Conservation (phyloP, 2,888 invertebrate genomes). For the Ornithoptera priamus region DNA sequence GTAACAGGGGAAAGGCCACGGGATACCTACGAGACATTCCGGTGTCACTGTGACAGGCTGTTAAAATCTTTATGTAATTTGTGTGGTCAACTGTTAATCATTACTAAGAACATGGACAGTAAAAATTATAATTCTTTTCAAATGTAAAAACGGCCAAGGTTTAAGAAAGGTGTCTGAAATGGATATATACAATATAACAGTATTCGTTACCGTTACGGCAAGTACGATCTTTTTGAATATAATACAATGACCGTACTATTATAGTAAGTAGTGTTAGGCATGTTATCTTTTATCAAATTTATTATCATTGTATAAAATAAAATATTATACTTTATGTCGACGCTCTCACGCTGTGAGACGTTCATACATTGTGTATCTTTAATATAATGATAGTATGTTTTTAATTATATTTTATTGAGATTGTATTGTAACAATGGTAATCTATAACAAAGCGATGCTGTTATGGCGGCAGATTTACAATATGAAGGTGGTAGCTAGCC, state of each 20-base stretch:
- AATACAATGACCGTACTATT: not conserved
- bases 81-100: too few relatives aligned
- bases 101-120: not conserved
- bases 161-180: not conserved
- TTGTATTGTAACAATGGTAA: not conserved
- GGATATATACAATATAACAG: not conserved
- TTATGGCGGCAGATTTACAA: too few relatives aligned
- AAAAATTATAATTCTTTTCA: not conserved
- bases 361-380: not conserved
- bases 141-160: too few relatives aligned
- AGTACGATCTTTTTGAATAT: not conserved
- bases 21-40: too few relatives aligned
- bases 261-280: not conserved
- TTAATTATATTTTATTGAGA: conserved; percentile 6
- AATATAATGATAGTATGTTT: not conserved
- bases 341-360: not conserved
- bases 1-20: too few relatives aligned
- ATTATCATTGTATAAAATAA: not conserved
- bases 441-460: too few relatives aligned
- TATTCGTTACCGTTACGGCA: not conserved
- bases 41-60: too few relatives aligned
- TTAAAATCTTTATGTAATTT: too few relatives aligned
- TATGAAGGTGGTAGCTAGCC: too few relatives aligned
- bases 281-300: not conserved
- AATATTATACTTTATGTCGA: not conserved